Evolutionary conservation across 2,888 invertebrate genomes (phyloP), one percentile per base, ranked within the genome.

Genomic region (Tetragonula carbonaria): DNA sequence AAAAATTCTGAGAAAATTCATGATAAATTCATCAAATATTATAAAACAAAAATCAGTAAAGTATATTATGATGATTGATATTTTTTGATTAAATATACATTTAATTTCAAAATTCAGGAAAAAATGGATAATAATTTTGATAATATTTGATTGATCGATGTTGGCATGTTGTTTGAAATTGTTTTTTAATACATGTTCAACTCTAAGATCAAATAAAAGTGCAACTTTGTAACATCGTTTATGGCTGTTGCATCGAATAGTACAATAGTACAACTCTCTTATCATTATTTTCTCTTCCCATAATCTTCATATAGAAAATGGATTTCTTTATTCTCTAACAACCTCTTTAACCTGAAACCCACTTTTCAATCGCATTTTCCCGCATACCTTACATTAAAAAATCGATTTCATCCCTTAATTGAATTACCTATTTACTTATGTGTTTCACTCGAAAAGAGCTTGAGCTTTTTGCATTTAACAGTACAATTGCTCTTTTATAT

Each of bases 341-440:
- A 13, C 57, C n/a, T 2, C 13, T n/a, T 33, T 11, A 21, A 50
- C 53, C 18, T 28, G 18, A 23, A 59, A 59, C 8, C 21, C 4
- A 3, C 23, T 18, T 3, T 6, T 21, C 14, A 11, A 16, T 55
- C 8, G n/a, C 8, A n/a, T 13, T n/a, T 8, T 21, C 28, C 16
- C 45, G 45, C 8, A 45, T 45, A 45, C n/a, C 4, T 57, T 50
- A 13, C 23, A 16, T 53, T 55, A 66, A 65, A 28, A 67, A 75
- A 75, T 53, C 67, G 65, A 68, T 74, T 84, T 50, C 71, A 51
- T 72, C 65, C 74, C 63, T 59, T 84, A 72, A 84, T 84, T 84
- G 72, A 45, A 45, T 45, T 45, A 45, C 8, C 2, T 45, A 8
- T 45, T 45, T 45, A 45, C 2, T 45, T 45, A 45, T 45, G 45